phyloP scores from a whole-genome alignment of 2,888 invertebrate genomes.

The Hartigia nigra region DNA sequence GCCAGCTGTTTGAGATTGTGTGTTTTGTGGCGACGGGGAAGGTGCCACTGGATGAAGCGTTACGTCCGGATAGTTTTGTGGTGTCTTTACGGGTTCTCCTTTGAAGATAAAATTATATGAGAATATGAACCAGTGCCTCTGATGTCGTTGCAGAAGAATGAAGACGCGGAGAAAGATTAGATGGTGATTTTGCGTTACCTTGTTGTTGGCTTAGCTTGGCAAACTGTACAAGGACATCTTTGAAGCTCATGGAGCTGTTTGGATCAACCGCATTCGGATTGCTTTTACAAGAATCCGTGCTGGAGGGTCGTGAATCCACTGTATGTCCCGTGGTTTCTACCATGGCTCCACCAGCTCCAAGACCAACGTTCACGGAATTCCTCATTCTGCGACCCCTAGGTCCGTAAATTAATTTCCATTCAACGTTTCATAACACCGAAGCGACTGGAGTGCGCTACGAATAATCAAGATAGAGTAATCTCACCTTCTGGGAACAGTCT shows the following conservation, averaged over 20 bases:
- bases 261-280: constrained; percentile 59
- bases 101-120: constrained; percentile 17
- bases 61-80: constrained; percentile 82
- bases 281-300: constrained; percentile 69
- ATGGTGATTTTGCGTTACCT: constrained; percentile 40
- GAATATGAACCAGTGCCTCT: constrained; percentile 50
- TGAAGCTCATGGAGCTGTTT: constrained; percentile 71
- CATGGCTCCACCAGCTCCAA: constrained; percentile 62
- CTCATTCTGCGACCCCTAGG: constrained; percentile 60
- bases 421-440: neutral
- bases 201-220: constrained; percentile 71
- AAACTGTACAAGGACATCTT: constrained; percentile 81
- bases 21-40: constrained; percentile 56
- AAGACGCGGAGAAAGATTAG: neutral
- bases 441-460: neutral
- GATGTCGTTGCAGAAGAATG: neutral
- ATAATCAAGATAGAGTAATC: neutral
- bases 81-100: constrained; percentile 66
- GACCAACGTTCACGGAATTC: constrained; percentile 61
- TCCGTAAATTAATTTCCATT: neutral
- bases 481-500: constrained; percentile 75
- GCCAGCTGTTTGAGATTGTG: constrained; percentile 69
- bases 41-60: constrained; percentile 79
- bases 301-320: constrained; percentile 68
- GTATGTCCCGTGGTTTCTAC: constrained; percentile 55